Evolutionary conservation across 2,113 vertebrate species (phyloP), one percentile per base, ranked within the genome.

Genomic region (Prionailurus bengalensis): DNA sequence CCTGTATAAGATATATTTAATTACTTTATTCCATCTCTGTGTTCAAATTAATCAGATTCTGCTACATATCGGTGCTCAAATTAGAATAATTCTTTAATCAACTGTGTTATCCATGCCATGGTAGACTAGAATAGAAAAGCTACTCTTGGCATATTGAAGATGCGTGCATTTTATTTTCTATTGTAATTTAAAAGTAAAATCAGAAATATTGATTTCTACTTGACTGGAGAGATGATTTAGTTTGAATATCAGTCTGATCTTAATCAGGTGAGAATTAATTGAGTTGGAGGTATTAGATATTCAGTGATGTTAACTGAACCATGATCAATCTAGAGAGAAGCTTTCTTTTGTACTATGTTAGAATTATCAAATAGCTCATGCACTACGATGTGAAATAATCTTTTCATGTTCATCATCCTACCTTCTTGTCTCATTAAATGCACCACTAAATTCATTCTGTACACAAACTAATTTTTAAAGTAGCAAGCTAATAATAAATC

Each of bases 131-230:
- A 98, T 99, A 97, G 95, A 98, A 99, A 99, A 99, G 97, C 98
- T 98, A 98, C 96, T 98, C 94, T 81, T 91, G 97, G 98, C 97
- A 98, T 98, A 98, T 97, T 98, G 99, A 98, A 96, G 94, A 98
- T 96, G 97, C 96, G 80, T 98, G 95, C 97, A 98, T 99, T 99
- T 99, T 98, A 99, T 98, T 98, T 99, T 98, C 99, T 99, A 98
- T 98, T 98, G 98, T 99, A 99, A 99, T 99, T 99, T 99, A 99
- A 99, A 99, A 99, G 99, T 99, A 99, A 99, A 99, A 99, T 99
- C 98, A 99, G 99, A 99, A 98, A 99, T 99, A 99, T 99, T 98
- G 99, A 99, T 99, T 99, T 99, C 99, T 99, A 99, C 99, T 99
- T 98, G 99, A 99, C 99, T 99, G 99, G 99, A 99, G 99, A 99